Evolutionary conservation across 2,797 vertebrate species (phyloP), one percentile per base, ranked within the genome.

Genomic region (Hypotaenidia philippensis): DNA sequence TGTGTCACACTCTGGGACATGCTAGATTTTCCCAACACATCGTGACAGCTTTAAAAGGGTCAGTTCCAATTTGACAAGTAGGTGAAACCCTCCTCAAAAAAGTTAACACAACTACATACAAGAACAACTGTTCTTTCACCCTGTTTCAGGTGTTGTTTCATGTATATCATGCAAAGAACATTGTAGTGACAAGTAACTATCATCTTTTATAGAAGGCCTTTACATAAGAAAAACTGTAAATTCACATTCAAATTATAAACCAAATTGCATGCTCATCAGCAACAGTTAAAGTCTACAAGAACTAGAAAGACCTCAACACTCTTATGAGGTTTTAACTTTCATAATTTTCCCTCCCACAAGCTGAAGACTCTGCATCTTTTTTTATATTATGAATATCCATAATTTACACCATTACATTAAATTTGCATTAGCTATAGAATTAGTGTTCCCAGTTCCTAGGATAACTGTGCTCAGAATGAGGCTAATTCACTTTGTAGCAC

Each of bases 361-460:
- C 74, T 65, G 57, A 36, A 71, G 36, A 66, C 41, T 18, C 4
- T 25, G 19, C 47, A 86, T 31, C 14, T 3, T 34, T 83, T 47
- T 50, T 79, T 60, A 55, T 1, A 71, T n/a, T 19, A 60, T 2
- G 1, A 72, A 20, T 27, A 87, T 18, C 64, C 63, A 7, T 18
- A 77, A 71, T n/a, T 86, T 70, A 90, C 3, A 11, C 26, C 56
- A 70, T 53, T 52, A 60, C 76, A 78, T 68, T 68, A 78, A 56
- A 57, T 90, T 78, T 70, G 47, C 66, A 92, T 84, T 84, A 69
- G 52, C 38, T 87, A 59, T 27, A 92, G 47, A 90, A 93, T 26
- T 38, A 61, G 32, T 64, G 59, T 34, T 57, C 57, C 81, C 27
- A 52, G 5, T 77, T 94, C 82, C 41, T 74, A 59, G 9, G 87